Evolutionary conservation across 2,797 vertebrate genomes (phyloP), one percentile per base, ranked within the genome.

Genomic region (Coregonus suidteri): DNA sequence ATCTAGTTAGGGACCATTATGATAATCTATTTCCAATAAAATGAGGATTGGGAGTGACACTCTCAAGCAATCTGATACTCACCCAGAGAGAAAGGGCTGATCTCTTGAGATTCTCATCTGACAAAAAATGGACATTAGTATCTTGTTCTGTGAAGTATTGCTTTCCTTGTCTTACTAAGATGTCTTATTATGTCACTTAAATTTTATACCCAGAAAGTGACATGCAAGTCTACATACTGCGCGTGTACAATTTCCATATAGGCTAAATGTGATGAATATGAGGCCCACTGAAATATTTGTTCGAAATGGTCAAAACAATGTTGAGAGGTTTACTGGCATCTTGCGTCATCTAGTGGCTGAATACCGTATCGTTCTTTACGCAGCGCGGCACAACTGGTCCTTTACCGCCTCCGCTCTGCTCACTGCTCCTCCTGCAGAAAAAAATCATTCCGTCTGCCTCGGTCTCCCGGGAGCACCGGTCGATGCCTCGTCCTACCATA

Each of bases 401-500:
- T 74, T 53, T 62, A 47, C 52, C 5, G 6, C 18, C 70, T 30
- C 25, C 35, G 65, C 70, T 75, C 76, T 77, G 66, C 59, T 75
- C 74, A 56, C 72, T 59, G 31, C 30, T 83, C 74, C 6, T 84
- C 59, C 56, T 35, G 77, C 76, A 51, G 64, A 75, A 79, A 75
- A 79, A 76, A 78, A 86, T 88, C 83, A 88, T 85, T 81, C 87
- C 41, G 91, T 85, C 89, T 87, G 91, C 89, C 84, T 92, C 89
- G 88, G 90, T 94, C 92, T 86, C 89, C 81, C 85, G 91, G 91
- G 92, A 90, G 80, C 85, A 81, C 59, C 82, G 92, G 92, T 94
- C 93, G 93, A 94, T 94, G 90, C 91, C 83, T 88, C 91, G 91
- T 94, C 92, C 93, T 88, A 93, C 93, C 93, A 94, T 93, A 93